A percentile compares a stretch with the other conserved stretches of the same genome.
These are phyloP conservation scores for Hirudinaria manillensis DNA, from an alignment of 2,888 invertebrate genomes.

Conservation along the genomic window DNA sequence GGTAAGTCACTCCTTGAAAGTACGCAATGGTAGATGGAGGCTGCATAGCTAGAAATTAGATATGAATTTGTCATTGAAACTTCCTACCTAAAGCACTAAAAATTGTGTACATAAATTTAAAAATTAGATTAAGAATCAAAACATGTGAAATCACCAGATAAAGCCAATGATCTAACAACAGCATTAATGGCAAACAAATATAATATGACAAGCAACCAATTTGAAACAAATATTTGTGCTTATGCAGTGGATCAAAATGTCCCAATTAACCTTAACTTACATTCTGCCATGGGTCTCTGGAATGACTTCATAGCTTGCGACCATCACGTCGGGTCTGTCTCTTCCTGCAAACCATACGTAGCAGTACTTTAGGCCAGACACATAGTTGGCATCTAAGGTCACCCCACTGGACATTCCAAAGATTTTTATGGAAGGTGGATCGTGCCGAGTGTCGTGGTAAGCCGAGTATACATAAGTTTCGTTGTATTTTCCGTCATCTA, in stretches of 20 bases:
- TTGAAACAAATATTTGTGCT: neutral
- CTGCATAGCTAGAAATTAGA: constrained; percentile 17
- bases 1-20: neutral
- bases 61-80: neutral
- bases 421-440: constrained; percentile 15
- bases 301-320: constrained; percentile 31
- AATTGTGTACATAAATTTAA: neutral
- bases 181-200: too few relatives aligned
- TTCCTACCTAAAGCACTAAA: neutral
- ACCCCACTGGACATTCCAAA: constrained; percentile 30
- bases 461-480: constrained; percentile 36
- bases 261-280: constrained; percentile 4
- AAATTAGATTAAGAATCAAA: neutral
- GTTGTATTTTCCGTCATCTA: constrained; percentile 17
- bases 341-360: constrained; percentile 32
- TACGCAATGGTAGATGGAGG: constrained; percentile 5
- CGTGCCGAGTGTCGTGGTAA: constrained; percentile 31
- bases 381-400: neutral
- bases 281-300: constrained; percentile 35
- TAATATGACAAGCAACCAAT: too few relatives aligned
- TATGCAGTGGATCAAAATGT: neutral
- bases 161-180: too few relatives aligned
- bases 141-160: too few relatives aligned
- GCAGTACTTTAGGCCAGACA: constrained; percentile 29
- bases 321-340: constrained; percentile 3